A percentile compares a stretch with the other conserved stretches of the same genome.
phyloP scores from a whole-genome alignment of 2,888 invertebrate species.

The Sphaerophoria taeniata region DNA sequence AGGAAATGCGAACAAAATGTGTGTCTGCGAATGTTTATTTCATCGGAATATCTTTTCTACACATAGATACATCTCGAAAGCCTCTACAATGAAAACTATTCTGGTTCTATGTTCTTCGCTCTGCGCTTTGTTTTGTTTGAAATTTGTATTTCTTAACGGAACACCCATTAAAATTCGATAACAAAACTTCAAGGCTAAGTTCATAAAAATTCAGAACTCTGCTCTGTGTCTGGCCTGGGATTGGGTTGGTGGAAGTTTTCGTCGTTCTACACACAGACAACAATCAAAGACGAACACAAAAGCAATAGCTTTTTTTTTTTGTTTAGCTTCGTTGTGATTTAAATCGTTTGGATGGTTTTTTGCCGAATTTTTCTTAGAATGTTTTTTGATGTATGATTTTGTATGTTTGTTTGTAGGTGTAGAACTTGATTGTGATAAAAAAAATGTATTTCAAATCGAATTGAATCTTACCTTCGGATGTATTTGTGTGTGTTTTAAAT shows the following conservation, averaged over 20 bases:
- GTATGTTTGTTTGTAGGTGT: neutral
- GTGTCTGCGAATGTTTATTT: conserved; percentile 49
- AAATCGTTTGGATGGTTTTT: conserved; percentile 10
- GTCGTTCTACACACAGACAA: conserved; percentile 4
- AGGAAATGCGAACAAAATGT: conserved; percentile 49
- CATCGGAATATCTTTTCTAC: neutral
- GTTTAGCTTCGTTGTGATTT: neutral
- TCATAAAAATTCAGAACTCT: conserved; percentile 55
- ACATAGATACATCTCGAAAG: neutral
- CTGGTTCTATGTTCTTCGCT: conserved; percentile 6
- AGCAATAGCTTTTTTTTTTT: conserved; percentile 11
- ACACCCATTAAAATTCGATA: conserved; percentile 68
- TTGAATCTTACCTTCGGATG: conserved; percentile 22
- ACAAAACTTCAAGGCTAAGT: conserved; percentile 71
- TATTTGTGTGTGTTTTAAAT: conserved; percentile 5
- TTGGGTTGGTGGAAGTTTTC: conserved; percentile 16
- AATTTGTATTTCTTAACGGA: conserved; percentile 54
- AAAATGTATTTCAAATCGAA: neutral
- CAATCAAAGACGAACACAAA: conserved; percentile 5
- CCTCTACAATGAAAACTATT: neutral
- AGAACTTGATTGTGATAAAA: conserved; percentile 26
- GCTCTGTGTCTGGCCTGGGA: conserved; percentile 12
- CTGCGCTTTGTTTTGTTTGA: conserved; percentile 25
- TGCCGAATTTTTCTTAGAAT: conserved; percentile 9
- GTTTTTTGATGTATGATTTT: neutral